Evolutionary conservation across 37 sponge, comb jelly and placozoan species (phyloP), one percentile per base, ranked within the genome.

Genomic region (Sycon ciliatum): DNA sequence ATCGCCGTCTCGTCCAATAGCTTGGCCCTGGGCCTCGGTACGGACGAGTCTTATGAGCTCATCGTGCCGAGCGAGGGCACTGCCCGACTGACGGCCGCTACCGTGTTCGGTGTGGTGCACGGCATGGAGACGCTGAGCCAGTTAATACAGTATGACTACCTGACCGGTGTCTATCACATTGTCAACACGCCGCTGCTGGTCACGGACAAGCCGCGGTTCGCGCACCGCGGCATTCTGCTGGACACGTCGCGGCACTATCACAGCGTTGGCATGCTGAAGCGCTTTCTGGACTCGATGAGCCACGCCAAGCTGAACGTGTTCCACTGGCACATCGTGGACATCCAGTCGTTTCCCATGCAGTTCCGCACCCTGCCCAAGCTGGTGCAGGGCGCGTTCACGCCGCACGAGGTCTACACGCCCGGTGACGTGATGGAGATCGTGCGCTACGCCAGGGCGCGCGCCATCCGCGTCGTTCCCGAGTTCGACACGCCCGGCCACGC

Each of bases 301-400:
- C 18, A 53, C 39, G 32, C 64, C 74, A 64, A 80, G 74, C 36
- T 75, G 68, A 86, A 86, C 64, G 79, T 86, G 16, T 60, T 86
- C 35, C 87, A 86, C 76, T 86, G 87, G 87, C 87, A 86, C 68
- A 78, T 86, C 11, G 87, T 86, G 56, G 87, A 86, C 67, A 73
- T 72, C 52, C 87, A 71, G 71, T 77, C 87, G 22, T 86, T 86
- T 61, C 87, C 87, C 28, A 74, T 73, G 34, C 72, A 63, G 36
- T 77, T 75, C 36, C 30, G 40, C 23, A 54, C 58, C 9, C 82
- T 54, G 61, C 87, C 87, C 3, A 57, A 78, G 42, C 73, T 78
- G 34, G 56, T 1, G 46, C 18, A 76, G 49, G 79, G 79, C 3
- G 72, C 79, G n/a, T 78, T 38, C 57, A 54, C 79, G 20, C 67